A percentile compares a stretch with the other conserved stretches of the same genome.
These are phyloP conservation scores for Lasioglossum marginatum DNA, from an alignment of 2,888 invertebrate genomes.

Conservation along the genomic window DNA sequence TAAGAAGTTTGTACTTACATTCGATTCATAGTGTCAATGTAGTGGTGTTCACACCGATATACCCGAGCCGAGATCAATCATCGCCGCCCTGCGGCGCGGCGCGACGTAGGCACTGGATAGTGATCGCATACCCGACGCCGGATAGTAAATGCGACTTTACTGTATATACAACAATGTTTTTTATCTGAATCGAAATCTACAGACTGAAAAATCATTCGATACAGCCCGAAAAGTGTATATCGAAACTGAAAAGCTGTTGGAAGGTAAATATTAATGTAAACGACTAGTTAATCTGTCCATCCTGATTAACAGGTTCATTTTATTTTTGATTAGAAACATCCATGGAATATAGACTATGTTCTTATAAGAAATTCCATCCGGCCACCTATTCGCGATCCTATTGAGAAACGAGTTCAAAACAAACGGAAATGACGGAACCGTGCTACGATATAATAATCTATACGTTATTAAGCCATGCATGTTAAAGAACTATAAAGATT, in stretches of 20 bases:
- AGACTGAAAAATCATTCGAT: neutral
- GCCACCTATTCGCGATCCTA: constrained; percentile 2
- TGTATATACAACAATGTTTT: neutral
- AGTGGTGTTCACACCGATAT: too few species aligned
- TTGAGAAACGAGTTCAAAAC: constrained; percentile 21
- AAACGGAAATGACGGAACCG: constrained; percentile 36
- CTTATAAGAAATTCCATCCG: neutral
- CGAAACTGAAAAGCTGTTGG: neutral
- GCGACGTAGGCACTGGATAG: too few species aligned
- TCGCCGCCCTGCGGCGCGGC: too few species aligned
- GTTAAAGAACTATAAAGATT: neutral
- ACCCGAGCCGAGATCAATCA: too few species aligned
- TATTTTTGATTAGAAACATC: neutral
- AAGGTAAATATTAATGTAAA: neutral
- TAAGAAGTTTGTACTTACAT: too few species aligned
- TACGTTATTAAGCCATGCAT: constrained; percentile 5
- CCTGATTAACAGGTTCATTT: neutral
- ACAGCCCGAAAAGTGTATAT: neutral
- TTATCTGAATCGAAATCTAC: neutral
- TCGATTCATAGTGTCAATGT: too few species aligned
- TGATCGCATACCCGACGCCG: too few species aligned
- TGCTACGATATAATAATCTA: constrained; percentile 18
- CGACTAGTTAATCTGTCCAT: neutral
- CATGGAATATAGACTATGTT: neutral
- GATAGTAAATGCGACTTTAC: too few species aligned